These are phyloP conservation scores for Coluber constrictor DNA, from an alignment of 2,797 vertebrate species.

Conservation along the genomic window DNA sequence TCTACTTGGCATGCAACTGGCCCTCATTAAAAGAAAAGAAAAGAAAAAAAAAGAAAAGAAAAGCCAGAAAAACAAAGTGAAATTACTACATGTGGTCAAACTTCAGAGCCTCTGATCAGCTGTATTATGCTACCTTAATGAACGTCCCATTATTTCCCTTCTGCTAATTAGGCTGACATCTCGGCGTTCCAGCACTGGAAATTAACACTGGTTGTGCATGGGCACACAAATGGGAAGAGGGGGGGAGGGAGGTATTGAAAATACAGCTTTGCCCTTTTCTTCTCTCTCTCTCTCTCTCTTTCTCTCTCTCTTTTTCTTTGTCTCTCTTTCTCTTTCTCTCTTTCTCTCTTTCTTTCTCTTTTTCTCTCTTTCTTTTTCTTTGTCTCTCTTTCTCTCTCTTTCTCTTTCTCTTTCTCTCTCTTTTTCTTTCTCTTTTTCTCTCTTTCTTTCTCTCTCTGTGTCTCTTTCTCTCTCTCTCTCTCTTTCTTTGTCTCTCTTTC, in stretches of 20 bases:
- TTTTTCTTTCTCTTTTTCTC: fast-evolving
- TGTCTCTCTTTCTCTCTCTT: fast-evolving
- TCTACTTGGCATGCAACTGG: conserved; percentile 24
- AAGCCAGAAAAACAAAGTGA: conserved; percentile 30
- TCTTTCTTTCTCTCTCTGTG: fast-evolving
- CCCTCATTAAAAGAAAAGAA: conserved; percentile 54
- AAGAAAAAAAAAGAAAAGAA: neutral
- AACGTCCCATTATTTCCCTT: conserved; percentile 50
- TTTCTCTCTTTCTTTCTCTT: fast-evolving
- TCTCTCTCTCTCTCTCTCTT: neutral
- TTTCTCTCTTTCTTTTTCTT: fast-evolving
- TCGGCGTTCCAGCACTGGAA: neutral
- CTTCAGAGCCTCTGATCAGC: conserved; percentile 55
- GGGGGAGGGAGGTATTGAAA: neutral
- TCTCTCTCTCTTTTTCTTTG: too few relatives aligned
- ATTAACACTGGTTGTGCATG: neutral
- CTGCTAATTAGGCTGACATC: conserved; percentile 49
- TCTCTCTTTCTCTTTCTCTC: too few relatives aligned
- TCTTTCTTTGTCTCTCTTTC: too few relatives aligned
- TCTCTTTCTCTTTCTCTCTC: fast-evolving
- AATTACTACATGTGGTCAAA: conserved; percentile 57
- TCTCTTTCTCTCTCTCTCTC: too few relatives aligned
- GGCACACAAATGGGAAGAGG: neutral
- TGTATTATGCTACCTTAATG: conserved; percentile 58
- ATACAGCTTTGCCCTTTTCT: neutral